A percentile compares a stretch with the other conserved stretches of the same genome.
Conservation (phyloP, 2,888 invertebrate species). For the Ectemnius continuus region DNA sequence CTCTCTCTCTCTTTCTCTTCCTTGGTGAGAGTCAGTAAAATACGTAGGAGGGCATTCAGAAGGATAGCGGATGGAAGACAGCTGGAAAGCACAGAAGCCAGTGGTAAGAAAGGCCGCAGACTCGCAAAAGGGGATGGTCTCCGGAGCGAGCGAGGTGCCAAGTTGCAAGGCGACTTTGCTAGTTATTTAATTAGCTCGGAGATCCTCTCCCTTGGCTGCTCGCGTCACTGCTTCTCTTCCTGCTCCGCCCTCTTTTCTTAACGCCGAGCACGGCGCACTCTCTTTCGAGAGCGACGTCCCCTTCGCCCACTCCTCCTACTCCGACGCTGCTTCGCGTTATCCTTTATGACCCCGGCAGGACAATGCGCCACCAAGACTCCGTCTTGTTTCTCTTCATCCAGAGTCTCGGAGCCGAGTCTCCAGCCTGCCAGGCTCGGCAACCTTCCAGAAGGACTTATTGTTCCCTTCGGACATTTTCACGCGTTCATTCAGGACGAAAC, state of each 20-base stretch:
- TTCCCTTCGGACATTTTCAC: conserved; percentile 46
- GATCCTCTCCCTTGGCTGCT: conserved; percentile 64
- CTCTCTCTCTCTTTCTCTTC: no score
- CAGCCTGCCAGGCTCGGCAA: not conserved
- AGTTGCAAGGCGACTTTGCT: conserved; percentile 74
- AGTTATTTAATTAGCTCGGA: conserved; percentile 76
- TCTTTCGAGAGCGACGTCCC: conserved; percentile 33
- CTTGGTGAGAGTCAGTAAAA: conserved; percentile 13
- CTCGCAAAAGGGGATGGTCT: conserved; percentile 59
- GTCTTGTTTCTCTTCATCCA: conserved; percentile 12
- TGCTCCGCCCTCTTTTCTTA: not conserved
- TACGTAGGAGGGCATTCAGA: not conserved
- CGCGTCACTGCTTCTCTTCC: conserved; percentile 1
- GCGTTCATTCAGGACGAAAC: conserved; percentile 19
- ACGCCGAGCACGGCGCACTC: conserved; percentile 47
- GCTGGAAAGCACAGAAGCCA: conserved; percentile 63
- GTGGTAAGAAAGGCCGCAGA: conserved; percentile 63
- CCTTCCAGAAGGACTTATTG: conserved; percentile 28
- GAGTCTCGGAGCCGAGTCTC: not conserved
- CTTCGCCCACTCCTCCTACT: not conserved
- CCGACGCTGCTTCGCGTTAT: conserved; percentile 26
- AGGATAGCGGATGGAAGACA: conserved; percentile 48
- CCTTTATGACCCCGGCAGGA: conserved; percentile 52
- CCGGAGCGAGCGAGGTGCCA: conserved; percentile 66
- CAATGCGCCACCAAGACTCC: conserved; percentile 30